These are phyloP conservation scores for Athalia rosae DNA, from an alignment of 2,888 invertebrate species.

Conservation along the genomic window DNA sequence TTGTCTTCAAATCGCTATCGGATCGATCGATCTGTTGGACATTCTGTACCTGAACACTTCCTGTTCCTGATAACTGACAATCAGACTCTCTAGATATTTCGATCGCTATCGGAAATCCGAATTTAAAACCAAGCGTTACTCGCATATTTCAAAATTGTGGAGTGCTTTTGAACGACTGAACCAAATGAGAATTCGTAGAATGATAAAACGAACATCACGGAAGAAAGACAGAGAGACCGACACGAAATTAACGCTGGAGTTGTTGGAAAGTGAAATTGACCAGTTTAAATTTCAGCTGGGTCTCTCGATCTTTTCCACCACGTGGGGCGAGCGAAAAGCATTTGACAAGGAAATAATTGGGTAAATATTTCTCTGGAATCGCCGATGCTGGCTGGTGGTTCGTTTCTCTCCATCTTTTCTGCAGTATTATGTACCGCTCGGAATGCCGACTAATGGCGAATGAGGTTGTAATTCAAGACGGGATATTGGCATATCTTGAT, in stretches of 20 bases:
- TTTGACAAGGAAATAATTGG: conserved; percentile 34
- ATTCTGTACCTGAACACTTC: too few species aligned
- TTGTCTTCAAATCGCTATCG: neutral
- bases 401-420: neutral
- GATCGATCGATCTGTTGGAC: neutral
- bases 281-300: conserved; percentile 19
- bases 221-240: conserved; percentile 14
- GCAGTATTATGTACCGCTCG: neutral
- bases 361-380: conserved; percentile 33
- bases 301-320: too few species aligned
- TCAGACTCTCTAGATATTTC: too few species aligned
- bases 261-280: conserved; percentile 16
- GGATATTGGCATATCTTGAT: conserved; percentile 18
- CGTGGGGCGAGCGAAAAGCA: neutral
- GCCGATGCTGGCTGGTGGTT: neutral
- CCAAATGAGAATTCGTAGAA: neutral
- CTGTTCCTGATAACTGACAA: too few species aligned
- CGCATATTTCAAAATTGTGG: neutral
- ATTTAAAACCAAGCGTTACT: too few species aligned
- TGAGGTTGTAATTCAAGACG: conserved; percentile 45
- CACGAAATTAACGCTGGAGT: conserved; percentile 19
- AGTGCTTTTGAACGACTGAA: neutral
- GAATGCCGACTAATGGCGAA: conserved; percentile 53
- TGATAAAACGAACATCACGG: neutral
- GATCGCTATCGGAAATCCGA: too few species aligned